A percentile compares a stretch with the other conserved stretches of the same genome.
These are phyloP conservation scores for Oophaga pumilio DNA, from an alignment of 2,113 vertebrate genomes.

Conservation along the genomic window DNA sequence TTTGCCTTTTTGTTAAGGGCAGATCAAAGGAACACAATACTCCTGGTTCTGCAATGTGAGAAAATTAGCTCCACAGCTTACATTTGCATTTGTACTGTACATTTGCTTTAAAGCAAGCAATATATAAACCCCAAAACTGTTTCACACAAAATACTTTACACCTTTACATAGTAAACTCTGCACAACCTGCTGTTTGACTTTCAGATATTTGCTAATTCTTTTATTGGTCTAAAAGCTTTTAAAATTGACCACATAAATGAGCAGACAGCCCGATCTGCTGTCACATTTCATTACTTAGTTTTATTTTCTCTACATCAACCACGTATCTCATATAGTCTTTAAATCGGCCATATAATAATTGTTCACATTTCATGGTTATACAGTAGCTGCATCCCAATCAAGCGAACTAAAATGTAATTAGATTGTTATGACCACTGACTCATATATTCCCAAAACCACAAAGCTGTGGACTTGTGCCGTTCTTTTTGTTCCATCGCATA, in stretches of 20 bases:
- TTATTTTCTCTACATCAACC: conserved; percentile 32
- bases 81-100: background rate
- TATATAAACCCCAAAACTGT: background rate
- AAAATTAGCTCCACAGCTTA: background rate
- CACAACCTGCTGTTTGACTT: background rate
- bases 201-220: background rate
- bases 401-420: conserved; percentile 59
- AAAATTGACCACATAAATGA: conserved; percentile 4
- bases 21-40: too few relatives aligned
- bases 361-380: conserved; percentile 35
- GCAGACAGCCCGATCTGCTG: conserved; percentile 15
- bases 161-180: background rate
- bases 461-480: background rate
- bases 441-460: conserved; percentile 45
- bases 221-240: conserved; percentile 4
- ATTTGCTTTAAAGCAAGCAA: background rate
- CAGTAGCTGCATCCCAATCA: conserved; percentile 51
- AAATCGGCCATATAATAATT: conserved; percentile 32
- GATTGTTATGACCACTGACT: conserved; percentile 46
- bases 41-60: background rate
- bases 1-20: too few relatives aligned
- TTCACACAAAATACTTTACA: background rate
- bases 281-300: conserved; percentile 20
- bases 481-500: conserved; percentile 25
- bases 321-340: conserved; percentile 11